Evolutionary conservation across 2,888 invertebrate species (phyloP).

Genomic region (Palloptera scutellata): DNA sequence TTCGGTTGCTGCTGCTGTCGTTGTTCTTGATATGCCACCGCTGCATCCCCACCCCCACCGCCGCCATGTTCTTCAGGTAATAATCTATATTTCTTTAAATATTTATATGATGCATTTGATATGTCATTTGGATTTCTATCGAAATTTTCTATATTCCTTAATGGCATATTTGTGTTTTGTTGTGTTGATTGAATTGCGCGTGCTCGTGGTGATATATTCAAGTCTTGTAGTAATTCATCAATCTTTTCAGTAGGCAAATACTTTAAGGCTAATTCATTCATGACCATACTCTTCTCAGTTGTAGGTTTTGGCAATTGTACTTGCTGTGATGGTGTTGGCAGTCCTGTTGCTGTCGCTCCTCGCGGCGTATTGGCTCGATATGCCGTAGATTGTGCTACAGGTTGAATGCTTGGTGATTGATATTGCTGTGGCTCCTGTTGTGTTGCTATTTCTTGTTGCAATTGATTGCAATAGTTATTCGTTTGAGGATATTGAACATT

Average conservation of each 20-base stretch:
- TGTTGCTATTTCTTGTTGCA: slow-evolving; percentile 12
- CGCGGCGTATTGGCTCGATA: slow-evolving; percentile 51
- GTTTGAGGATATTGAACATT: slow-evolving; percentile 9
- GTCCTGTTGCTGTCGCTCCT: neutral
- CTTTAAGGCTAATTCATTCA: slow-evolving; percentile 60
- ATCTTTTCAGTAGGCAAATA: slow-evolving; percentile 57
- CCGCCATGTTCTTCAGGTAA: slow-evolving; percentile 51
- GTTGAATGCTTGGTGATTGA: slow-evolving; percentile 30
- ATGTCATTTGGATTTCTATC: slow-evolving; percentile 51
- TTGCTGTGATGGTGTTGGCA: slow-evolving; percentile 1
- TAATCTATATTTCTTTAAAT: slow-evolving; percentile 58
- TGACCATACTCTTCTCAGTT: slow-evolving; percentile 58
- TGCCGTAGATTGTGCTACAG: slow-evolving; percentile 54
- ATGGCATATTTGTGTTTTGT: slow-evolving; percentile 35
- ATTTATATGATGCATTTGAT: slow-evolving; percentile 60
- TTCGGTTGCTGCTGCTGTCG: slow-evolving; percentile 25
- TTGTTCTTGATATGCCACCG: neutral
- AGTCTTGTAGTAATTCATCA: slow-evolving; percentile 53
- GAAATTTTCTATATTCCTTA: slow-evolving; percentile 50
- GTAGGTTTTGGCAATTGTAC: slow-evolving; percentile 40
- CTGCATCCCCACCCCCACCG: slow-evolving; percentile 16
- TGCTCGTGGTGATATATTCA: slow-evolving; percentile 28
- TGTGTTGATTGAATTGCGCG: slow-evolving; percentile 5
- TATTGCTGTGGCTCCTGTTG: neutral
- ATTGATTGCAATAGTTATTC: slow-evolving; percentile 10